These are phyloP conservation scores for Raja brachyura DNA, from an alignment of 2,113 vertebrate genomes.

Conservation along the genomic window DNA sequence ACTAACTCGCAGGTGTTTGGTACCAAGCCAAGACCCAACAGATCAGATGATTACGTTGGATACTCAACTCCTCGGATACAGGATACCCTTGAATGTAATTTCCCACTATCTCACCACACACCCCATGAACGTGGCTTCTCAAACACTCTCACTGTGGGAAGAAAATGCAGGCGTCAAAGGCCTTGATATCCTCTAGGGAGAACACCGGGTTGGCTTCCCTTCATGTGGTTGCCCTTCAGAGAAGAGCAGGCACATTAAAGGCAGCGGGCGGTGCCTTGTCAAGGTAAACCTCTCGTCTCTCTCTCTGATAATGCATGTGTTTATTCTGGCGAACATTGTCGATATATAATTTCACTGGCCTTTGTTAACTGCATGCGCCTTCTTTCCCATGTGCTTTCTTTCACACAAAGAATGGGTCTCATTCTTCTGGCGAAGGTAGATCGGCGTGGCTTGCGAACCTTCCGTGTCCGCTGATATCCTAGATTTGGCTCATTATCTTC, in stretches of 20 bases:
- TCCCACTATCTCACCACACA: background rate
- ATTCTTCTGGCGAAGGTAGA: background rate
- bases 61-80: background rate
- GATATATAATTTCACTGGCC: background rate
- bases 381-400: background rate
- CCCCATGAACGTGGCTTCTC: background rate
- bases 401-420: background rate
- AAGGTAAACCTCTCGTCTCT: background rate
- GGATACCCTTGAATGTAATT: background rate
- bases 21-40: background rate
- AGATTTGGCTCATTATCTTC: background rate
- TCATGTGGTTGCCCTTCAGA: background rate
- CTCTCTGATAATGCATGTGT: background rate
- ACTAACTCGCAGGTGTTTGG: background rate
- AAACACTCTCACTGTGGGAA: background rate
- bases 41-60: background rate
- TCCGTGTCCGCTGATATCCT: background rate
- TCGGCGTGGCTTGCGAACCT: background rate
- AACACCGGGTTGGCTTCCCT: background rate
- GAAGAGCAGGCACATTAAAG: background rate
- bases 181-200: background rate
- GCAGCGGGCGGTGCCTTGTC: no score
- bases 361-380: background rate
- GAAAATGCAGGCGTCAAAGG: background rate
- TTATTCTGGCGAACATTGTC: background rate